Evolutionary conservation across 2,888 invertebrate genomes (phyloP), one percentile per base, ranked within the genome.

Genomic region (Stegana nigrithorax): DNA sequence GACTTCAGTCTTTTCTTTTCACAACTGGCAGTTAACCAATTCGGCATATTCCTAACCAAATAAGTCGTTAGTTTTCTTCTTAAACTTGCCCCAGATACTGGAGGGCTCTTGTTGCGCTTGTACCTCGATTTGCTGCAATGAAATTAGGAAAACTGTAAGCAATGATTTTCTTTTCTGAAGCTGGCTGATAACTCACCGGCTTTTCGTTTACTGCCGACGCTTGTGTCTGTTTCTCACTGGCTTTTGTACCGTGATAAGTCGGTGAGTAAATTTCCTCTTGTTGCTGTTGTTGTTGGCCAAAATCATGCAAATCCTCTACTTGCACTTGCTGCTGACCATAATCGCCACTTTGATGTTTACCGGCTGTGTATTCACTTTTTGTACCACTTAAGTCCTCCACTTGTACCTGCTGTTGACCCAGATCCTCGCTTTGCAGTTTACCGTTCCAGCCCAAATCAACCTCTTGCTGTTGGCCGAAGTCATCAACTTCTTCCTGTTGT

Each of bases 21-120:
- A 56, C 58, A 53, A 62, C 62, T 75, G 70, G 74, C 76, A 75
- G 72, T 73, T 66, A 14, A n/a, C 10, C 19, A 25, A 59, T 55
- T 27, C 23, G 17, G 59, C 60, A 44, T 29, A 32, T 59, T n/a
- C n/a, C n/a, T 73, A 75, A 63, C 72, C 73, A 63, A 76, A 70
- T 4, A 71, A 17, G 45, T 62, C 70, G 50, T 71, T 73, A n/a
- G 80, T 67, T 59, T 80, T 81, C 47, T 78, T 68, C 51, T 80
- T 82, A 2, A 81, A 2, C 50, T 78, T 82, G 1, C 67, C 62
- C 73, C 80, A 78, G 23, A 82, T 63, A 3, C 79, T 70, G 25
- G 73, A 65, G n/a, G 77, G 66, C 29, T 72, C 66, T 2, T 75
- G 63, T 45, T 76, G 71, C 1, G 80, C 69, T 65, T 74, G 67